Evolutionary conservation across 2,888 invertebrate genomes (phyloP), one percentile per base, ranked within the genome.

Genomic region (Drosophila ezoana): DNA sequence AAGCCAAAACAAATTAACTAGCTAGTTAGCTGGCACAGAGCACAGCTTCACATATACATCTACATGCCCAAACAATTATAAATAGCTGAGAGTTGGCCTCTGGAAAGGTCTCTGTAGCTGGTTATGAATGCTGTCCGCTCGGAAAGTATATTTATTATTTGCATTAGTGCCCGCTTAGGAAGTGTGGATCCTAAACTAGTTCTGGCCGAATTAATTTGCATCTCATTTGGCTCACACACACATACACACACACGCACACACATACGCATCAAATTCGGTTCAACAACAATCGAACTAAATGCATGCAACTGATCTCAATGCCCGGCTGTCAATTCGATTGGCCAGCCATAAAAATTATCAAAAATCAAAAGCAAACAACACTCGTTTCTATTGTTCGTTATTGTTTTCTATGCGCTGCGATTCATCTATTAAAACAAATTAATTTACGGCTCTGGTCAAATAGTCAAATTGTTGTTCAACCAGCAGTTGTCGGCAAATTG

Each of bases 121-220:
- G 53, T 74, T 64, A 13, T 60, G 45, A 51, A 75, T 56, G 43
- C 47, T 61, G 18, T 4, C 6, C 43, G 38, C 35, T 41, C 60
- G 48, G 58, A 71, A 76, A 72, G 40, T 45, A 52, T 72, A 84
- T 81, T 76, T 84, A 75, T 84, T 62, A 71, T 65, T 65, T 72
- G 64, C 70, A 79, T 84, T 76, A 70, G 51, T 57, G 54, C 14
- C 56, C 35, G 65, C 72, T 76, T 78, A 64, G 76, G 74, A 82
- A 74, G 74, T 74, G 61, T 60, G 66, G 45, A 35, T 43, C 61
- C 47, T 59, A 78, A 82, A 86, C 81, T 83, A 86, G 81, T 86
- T 82, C 76, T 69, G 16, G 23, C 32, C 51, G 71, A 54, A 76
- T 72, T 41, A 4, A 58, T 72, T 76, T 56, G 48, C 67, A 68